Percentiles rank a stretch among this genome's conserved stretches.
Conservation (phyloP, 2,113 vertebrate genomes). For the Larimichthys polyactis region DNA sequence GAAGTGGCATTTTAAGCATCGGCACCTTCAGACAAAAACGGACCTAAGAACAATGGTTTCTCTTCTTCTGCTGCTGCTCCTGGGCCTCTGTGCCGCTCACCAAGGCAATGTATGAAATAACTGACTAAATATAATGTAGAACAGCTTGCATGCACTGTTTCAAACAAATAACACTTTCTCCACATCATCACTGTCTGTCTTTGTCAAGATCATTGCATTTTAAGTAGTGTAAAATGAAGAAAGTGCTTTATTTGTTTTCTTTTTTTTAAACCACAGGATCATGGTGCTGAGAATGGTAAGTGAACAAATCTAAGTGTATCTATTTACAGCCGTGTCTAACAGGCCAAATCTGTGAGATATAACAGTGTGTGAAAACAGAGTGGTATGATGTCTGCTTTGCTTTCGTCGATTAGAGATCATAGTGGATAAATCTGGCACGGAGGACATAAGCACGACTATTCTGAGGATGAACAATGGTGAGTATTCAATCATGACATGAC, state of each 20-base stretch:
- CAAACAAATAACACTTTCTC: neutral
- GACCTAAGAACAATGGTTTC: neutral
- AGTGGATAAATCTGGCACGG: neutral
- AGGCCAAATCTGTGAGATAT: neutral
- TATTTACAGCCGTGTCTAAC: neutral
- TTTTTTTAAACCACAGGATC: constrained; percentile 24
- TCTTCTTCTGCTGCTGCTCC: constrained; percentile 47
- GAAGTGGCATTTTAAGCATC: constrained; percentile 4
- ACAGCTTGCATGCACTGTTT: fast-evolving
- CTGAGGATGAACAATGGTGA: constrained; percentile 72
- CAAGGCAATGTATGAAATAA: constrained; percentile 35
- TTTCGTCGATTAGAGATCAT: constrained; percentile 31
- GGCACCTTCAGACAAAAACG: constrained; percentile 31
- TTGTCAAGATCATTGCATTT: neutral
- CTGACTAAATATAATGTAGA: neutral
- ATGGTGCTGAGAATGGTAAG: constrained; percentile 26
- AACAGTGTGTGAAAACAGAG: neutral
- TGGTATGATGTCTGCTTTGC: constrained; percentile 24
- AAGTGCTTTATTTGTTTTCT: neutral
- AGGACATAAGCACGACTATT: constrained; percentile 54
- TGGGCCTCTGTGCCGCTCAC: constrained; percentile 43
- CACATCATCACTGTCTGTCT: neutral
- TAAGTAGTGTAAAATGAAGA: neutral
- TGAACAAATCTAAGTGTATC: neutral
- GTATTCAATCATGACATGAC: neutral